Percentiles rank a stretch among this genome's conserved stretches.
Conservation (phyloP, 2,113 vertebrate species). For the Leptocoma aspasia region DNA sequence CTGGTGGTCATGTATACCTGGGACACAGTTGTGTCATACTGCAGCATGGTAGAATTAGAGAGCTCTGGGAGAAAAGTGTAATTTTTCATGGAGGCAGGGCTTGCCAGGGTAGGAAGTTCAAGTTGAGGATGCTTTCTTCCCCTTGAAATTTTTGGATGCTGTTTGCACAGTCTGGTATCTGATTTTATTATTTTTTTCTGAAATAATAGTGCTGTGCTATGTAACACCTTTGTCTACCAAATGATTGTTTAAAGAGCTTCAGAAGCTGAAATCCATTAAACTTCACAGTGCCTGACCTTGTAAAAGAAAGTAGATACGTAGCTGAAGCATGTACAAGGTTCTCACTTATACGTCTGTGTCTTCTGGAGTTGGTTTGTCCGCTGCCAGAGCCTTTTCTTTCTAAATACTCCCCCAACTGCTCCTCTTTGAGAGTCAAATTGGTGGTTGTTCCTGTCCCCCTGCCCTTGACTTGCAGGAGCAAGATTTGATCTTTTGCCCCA, state of each 20-base stretch:
- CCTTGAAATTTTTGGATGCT: not conserved
- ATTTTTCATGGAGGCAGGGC: not conserved
- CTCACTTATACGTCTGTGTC: not conserved
- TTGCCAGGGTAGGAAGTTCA: conserved; percentile 2
- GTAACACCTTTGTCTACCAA: not conserved
- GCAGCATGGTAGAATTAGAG: not conserved
- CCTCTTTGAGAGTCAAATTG: not conserved
- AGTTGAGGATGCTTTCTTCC: conserved; percentile 32
- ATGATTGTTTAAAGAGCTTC: not conserved
- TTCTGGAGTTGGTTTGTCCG: not conserved
- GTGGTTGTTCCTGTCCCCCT: not conserved
- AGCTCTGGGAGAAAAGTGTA: not conserved
- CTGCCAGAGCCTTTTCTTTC: not conserved
- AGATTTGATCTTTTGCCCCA: not conserved
- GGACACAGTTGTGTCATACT: not conserved
- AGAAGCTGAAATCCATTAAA: not conserved
- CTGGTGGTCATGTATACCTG: not conserved
- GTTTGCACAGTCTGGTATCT: conserved; percentile 22
- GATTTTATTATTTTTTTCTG: not conserved
- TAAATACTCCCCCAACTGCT: not conserved
- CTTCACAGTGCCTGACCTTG: not conserved
- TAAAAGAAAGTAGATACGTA: not conserved
- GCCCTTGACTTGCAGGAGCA: not conserved
- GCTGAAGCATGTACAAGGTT: not conserved
- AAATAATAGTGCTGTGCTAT: not conserved